These are phyloP conservation scores for Diogma glabrata DNA, from an alignment of 2,888 invertebrate species.

Conservation along the genomic window DNA sequence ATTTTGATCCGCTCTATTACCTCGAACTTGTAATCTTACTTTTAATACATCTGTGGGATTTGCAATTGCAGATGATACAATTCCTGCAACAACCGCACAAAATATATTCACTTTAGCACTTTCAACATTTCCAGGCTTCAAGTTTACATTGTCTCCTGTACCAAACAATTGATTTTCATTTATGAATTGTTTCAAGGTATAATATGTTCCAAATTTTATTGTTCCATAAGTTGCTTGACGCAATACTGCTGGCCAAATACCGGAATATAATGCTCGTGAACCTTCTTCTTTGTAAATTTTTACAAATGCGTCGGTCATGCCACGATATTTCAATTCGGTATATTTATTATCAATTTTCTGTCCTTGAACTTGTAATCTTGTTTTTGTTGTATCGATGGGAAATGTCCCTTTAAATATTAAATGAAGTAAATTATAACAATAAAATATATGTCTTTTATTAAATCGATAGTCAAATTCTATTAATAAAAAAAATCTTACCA, in stretches of 20 bases:
- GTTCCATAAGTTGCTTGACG: constrained; percentile 93
- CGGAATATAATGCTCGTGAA: constrained; percentile 70
- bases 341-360: constrained; percentile 68
- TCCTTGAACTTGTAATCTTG: constrained; percentile 87
- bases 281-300: constrained; percentile 84
- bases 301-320: constrained; percentile 84
- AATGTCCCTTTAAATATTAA: constrained; percentile 80
- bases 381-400: constrained; percentile 94
- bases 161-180: constrained; percentile 40
- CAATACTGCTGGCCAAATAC: constrained; percentile 83
- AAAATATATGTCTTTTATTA: no score
- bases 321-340: constrained; percentile 67
- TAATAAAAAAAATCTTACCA: constrained; percentile 47
- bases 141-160: constrained; percentile 35
- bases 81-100: constrained; percentile 59
- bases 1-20: constrained; percentile 45
- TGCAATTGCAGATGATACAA: constrained; percentile 88
- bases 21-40: constrained; percentile 78
- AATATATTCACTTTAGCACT: constrained; percentile 56
- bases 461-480: no score
- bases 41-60: constrained; percentile 95
- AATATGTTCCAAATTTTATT: constrained; percentile 92
- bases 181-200: constrained; percentile 66
- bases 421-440: no score
- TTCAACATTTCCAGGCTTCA: no score